Evolutionary conservation across 2,888 invertebrate species (phyloP), one percentile per base, ranked within the genome.

Genomic region (Himalopsyche anomala): DNA sequence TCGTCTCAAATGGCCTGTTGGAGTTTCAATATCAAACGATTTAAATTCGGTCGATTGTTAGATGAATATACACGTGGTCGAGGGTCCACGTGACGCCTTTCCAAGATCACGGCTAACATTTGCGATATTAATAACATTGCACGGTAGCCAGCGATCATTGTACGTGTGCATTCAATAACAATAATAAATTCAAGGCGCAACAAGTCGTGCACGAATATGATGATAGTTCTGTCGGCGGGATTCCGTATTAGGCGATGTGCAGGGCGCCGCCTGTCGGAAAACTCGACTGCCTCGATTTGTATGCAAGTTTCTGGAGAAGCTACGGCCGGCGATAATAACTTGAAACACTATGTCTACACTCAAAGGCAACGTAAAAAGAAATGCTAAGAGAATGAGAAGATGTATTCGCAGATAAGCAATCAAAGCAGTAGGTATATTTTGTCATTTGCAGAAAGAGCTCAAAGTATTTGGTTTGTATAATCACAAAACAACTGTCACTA

Each of bases 111-210:
- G 36, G 74, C 19, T 15, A 36, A 74, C 38, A 11, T 12, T 38
- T 74, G 9, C 38, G 74, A 74, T 74, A 36, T 36, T 74, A 28
- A 36, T 74, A 74, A 38, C 38, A 74, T 74, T 28, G 74, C 74
- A 38, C 74, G 36, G 36, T 74, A 36, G 62, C 62, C 51, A 51
- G 51, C 51, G 51, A 62, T 8, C 6, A 62, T 62, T 28, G n/a
- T 19, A 19, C 8, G 11, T 9, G 8, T 11, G 19, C 62, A 28
- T 19, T 62, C 62, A 19, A 62, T 62, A 62, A 19, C 19, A 74
- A 12, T 42, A 5, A 36, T 51, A 12, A 36, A 38, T 74, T 38
- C 74, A 74, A 74, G 74, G 74, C 51, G 51, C 36, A 74, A 74
- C 74, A 36, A 62, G 15, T 36, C 74, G 74, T 15, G 51, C 12